Evolutionary conservation across 1,140 invertebrate species (phyloP).

Genomic region (Chironomus striatipennis): DNA sequence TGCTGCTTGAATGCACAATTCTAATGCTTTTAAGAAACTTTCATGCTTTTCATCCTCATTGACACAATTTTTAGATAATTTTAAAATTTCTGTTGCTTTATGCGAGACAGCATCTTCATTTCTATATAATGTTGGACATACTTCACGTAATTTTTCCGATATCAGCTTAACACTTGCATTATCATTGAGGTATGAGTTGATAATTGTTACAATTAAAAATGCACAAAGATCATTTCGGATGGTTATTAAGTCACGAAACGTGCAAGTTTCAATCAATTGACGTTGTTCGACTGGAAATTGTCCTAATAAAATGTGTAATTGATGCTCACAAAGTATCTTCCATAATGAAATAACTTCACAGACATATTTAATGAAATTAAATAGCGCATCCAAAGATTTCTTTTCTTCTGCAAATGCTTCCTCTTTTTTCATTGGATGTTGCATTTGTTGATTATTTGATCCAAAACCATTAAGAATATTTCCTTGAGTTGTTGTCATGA

Average conservation of each 20-base stretch:
- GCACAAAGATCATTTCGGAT: conserved; percentile 74
- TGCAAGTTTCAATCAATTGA: conserved; percentile 47
- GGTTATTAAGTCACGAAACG: conserved; percentile 73
- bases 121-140: conserved; percentile 89
- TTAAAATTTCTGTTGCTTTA: conserved; percentile 85
- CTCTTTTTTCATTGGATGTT: conserved; percentile 39
- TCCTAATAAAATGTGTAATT: conserved; percentile 75
- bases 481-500: not conserved
- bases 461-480: not conserved
- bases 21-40: conserved; percentile 66
- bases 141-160: conserved; percentile 74
- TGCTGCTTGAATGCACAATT: conserved; percentile 63
- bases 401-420: conserved; percentile 49
- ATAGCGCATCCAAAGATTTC: conserved; percentile 67
- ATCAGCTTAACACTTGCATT: conserved; percentile 90
- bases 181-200: conserved; percentile 85
- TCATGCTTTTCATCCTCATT: conserved; percentile 63
- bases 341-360: conserved; percentile 90
- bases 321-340: conserved; percentile 87
- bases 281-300: conserved; percentile 52
- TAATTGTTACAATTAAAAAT: conserved; percentile 62
- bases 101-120: conserved; percentile 90
- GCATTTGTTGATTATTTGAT: not conserved
- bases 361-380: conserved; percentile 66
- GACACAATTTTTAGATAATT: conserved; percentile 60